Conservation (phyloP, 1,140 invertebrate genomes). For the Dryas iulia region DNA sequence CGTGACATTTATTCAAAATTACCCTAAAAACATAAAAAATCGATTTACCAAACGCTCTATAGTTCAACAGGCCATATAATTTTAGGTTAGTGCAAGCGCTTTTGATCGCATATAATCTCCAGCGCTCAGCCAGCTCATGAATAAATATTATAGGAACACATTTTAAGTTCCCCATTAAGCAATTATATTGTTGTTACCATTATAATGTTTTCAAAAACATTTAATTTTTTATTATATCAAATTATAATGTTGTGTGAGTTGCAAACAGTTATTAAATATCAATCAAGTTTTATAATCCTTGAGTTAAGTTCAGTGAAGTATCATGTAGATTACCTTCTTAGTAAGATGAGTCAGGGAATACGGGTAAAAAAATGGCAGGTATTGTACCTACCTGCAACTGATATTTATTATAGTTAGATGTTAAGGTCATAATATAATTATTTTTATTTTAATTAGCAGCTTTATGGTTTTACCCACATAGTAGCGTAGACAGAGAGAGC, state of each 20-base stretch:
- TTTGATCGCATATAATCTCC: constrained; percentile 42
- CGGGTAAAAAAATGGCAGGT: constrained; percentile 8
- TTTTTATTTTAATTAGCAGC: too few species aligned
- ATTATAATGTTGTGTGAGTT: constrained; percentile 63
- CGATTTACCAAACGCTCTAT: constrained; percentile 67
- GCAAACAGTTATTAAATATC: constrained; percentile 70
- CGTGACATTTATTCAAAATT: constrained; percentile 48
- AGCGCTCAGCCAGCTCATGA: constrained; percentile 60
- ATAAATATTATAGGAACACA: constrained; percentile 75
- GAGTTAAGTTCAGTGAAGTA: constrained; percentile 19
- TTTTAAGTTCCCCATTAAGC: constrained; percentile 71
- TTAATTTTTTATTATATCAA: constrained; percentile 78
- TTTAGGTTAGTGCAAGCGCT: constrained; percentile 58
- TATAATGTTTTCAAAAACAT: constrained; percentile 76
- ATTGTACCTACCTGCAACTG: too few species aligned
- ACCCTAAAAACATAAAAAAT: constrained; percentile 59
- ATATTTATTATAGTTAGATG: neutral
- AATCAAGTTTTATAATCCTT: constrained; percentile 49
- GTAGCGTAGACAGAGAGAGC: too few species aligned
- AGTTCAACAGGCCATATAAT: constrained; percentile 49
- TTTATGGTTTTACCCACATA: too few species aligned
- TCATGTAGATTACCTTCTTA: constrained; percentile 24
- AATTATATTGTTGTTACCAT: constrained; percentile 76
- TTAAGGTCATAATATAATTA: neutral
- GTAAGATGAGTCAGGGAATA: constrained; percentile 3